These are phyloP conservation scores for Mythimna albipuncta DNA, from an alignment of 2,888 invertebrate species.

Conservation along the genomic window DNA sequence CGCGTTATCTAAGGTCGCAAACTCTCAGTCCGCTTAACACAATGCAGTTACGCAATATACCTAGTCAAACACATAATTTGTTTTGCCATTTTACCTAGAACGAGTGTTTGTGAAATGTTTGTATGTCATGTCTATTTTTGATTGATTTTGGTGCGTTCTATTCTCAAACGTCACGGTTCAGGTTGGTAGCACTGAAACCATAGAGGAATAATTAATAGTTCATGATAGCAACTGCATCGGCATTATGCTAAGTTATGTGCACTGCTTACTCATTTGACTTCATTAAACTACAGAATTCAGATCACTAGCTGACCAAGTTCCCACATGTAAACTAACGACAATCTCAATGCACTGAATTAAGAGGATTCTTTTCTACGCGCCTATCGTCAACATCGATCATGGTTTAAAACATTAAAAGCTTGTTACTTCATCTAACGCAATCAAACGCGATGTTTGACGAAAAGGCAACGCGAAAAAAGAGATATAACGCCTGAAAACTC, in stretches of 20 bases:
- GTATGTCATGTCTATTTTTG: slow-evolving; percentile 3
- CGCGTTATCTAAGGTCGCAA: slow-evolving; percentile 66
- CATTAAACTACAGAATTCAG: slow-evolving; percentile 33
- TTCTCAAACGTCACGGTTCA: not conserved
- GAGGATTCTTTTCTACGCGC: too few species aligned
- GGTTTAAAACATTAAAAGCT: too few species aligned
- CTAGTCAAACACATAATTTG: slow-evolving; percentile 29
- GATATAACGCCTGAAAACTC: too few species aligned
- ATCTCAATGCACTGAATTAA: slow-evolving; percentile 13
- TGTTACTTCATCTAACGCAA: too few species aligned
- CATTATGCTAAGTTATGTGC: too few species aligned
- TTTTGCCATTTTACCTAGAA: slow-evolving; percentile 26
- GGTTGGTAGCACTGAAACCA: not conserved
- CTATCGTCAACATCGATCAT: too few species aligned
- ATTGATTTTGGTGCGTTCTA: slow-evolving; percentile 2
- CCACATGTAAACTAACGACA: not conserved
- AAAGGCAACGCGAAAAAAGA: too few species aligned
- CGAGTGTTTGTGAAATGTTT: not conserved
- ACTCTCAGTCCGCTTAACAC: slow-evolving; percentile 58
- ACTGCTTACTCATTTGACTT: not conserved
- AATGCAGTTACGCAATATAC: slow-evolving; percentile 57
- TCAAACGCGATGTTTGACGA: too few species aligned
- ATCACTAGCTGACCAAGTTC: slow-evolving; percentile 21
- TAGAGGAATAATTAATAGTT: slow-evolving; percentile 1
- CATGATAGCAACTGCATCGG: not conserved